These are phyloP conservation scores for Brenthis hecate DNA, from an alignment of 2,888 invertebrate species.

Conservation along the genomic window DNA sequence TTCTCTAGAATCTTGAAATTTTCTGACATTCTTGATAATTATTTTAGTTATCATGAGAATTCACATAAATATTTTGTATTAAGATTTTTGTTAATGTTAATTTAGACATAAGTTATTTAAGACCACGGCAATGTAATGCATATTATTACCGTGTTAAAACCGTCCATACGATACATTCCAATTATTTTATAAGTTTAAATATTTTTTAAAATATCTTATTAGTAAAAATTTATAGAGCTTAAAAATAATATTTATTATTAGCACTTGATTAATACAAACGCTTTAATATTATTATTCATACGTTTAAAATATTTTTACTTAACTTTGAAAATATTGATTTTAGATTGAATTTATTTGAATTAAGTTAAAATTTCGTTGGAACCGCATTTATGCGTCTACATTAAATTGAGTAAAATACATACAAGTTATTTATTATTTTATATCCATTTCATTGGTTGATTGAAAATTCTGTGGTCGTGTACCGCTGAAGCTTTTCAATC, in stretches of 20 bases:
- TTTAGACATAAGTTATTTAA: constrained; percentile 23
- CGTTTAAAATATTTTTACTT: too few relatives aligned
- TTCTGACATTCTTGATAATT: too few relatives aligned
- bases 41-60: background rate
- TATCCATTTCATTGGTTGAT: constrained; percentile 23
- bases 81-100: background rate
- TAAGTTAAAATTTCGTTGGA: background rate
- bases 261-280: constrained; percentile 14
- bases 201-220: background rate
- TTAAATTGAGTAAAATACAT: constrained; percentile 19
- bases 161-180: constrained; percentile 74
- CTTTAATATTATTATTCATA: constrained; percentile 3
- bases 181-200: constrained; percentile 32
- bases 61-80: background rate
- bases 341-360: too few relatives aligned
- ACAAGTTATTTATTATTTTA: constrained; percentile 25
- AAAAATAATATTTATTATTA: background rate
- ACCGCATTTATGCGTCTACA: background rate
- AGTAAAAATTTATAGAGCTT: too few relatives aligned
- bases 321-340: too few relatives aligned
- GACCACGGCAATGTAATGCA: too few relatives aligned
- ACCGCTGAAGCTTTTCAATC: constrained; percentile 1
- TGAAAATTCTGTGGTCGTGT: constrained; percentile 22
- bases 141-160: too few relatives aligned
- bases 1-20: too few relatives aligned